Percentiles rank a stretch among this genome's conserved stretches.
Evolutionary conservation across 2,797 vertebrate genomes (phyloP).

Genomic region (Monodelphis domestica): DNA sequence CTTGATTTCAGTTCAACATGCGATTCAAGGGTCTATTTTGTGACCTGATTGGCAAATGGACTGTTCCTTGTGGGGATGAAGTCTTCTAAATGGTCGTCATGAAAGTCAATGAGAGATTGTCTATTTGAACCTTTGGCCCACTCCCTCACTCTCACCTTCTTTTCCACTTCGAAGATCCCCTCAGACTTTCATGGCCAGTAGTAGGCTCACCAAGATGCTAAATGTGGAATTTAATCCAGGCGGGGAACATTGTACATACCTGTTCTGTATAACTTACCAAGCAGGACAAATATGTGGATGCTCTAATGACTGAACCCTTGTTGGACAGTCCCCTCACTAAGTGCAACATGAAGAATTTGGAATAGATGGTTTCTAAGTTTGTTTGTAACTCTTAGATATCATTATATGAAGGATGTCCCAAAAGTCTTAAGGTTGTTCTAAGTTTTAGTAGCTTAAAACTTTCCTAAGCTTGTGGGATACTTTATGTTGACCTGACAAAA

Average conservation of each 20-base stretch:
- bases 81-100: neutral
- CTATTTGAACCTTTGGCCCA: neutral
- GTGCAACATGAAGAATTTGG: too few species aligned
- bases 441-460: neutral
- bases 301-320: neutral
- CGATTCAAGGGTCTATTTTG: neutral
- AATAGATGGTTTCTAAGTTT: neutral
- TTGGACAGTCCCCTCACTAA: neutral
- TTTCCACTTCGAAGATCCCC: neutral
- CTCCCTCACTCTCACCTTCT: neutral
- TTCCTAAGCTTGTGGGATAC: neutral
- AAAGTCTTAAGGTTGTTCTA: neutral
- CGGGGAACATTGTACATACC: neutral
- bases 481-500: neutral
- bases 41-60: too few species aligned
- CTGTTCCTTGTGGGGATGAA: neutral
- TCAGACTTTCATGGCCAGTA: neutral
- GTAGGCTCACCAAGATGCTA: neutral
- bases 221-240: neutral
- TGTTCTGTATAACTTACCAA: neutral
- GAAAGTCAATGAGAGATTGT: neutral
- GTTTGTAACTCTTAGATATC: neutral
- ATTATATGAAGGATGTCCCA: neutral
- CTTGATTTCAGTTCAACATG: neutral
- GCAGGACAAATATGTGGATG: neutral